Conservation (phyloP, 2,888 invertebrate species). For the Sialis fuliginosa region DNA sequence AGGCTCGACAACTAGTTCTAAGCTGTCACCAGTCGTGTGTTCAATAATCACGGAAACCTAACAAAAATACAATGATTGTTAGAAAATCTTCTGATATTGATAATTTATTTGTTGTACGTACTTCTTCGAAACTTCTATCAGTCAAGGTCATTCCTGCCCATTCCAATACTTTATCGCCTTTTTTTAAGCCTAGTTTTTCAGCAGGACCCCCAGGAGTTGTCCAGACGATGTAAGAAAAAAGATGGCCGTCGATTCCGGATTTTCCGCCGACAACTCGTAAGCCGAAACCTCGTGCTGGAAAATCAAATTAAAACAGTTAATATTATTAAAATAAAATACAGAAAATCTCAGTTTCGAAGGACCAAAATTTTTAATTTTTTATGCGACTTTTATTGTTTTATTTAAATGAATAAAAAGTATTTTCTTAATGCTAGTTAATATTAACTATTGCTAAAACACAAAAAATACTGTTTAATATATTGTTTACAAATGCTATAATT, state of each 20-base stretch:
- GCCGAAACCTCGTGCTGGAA: constrained; percentile 75
- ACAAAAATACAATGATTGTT: neutral
- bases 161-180: constrained; percentile 81
- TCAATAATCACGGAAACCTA: constrained; percentile 72
- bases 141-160: constrained; percentile 81
- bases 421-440: no score
- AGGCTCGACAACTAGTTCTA: constrained; percentile 74
- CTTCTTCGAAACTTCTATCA: constrained; percentile 82
- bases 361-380: neutral
- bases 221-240: constrained; percentile 84
- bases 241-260: constrained; percentile 64
- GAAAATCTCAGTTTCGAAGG: no score
- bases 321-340: neutral
- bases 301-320: constrained; percentile 6
- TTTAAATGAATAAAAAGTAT: no score
- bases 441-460: no score
- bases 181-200: constrained; percentile 71
- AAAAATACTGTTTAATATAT: no score
- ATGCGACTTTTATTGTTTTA: neutral
- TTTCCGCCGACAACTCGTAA: constrained; percentile 92
- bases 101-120: neutral
- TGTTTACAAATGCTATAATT: no score
- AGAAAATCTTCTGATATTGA: no score
- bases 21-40: constrained; percentile 46
- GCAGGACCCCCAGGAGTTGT: constrained; percentile 85